Conservation (phyloP, 2,113 vertebrate species). For the Felis catus region F.catus_Fca126_mat1.0 CM031412.1:108854001-108854500, state of each 20-base stretch:
- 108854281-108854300: conserved; percentile 65
- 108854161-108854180: conserved; percentile 68
- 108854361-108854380: neutral
- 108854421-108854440: neutral
- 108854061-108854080: neutral
- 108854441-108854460: neutral
- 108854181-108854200: neutral
- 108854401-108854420: neutral
- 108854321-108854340: conserved; percentile 21
- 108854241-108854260: conserved; percentile 66
- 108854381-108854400: neutral
- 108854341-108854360: neutral
- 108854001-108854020: neutral
- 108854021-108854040: neutral
- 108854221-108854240: conserved; percentile 68
- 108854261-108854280: conserved; percentile 59
- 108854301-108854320: neutral
- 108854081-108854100: conserved; percentile 75
- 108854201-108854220: conserved; percentile 71
- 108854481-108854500: neutral
- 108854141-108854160: conserved; percentile 56
- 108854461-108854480: neutral
- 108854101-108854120: conserved; percentile 75
- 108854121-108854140: conserved; percentile 69
- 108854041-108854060: conserved; percentile 26